These are phyloP conservation scores for Loris lydekkerianus DNA, from an alignment of 2,797 vertebrate genomes.

Conservation along the genomic window DNA sequence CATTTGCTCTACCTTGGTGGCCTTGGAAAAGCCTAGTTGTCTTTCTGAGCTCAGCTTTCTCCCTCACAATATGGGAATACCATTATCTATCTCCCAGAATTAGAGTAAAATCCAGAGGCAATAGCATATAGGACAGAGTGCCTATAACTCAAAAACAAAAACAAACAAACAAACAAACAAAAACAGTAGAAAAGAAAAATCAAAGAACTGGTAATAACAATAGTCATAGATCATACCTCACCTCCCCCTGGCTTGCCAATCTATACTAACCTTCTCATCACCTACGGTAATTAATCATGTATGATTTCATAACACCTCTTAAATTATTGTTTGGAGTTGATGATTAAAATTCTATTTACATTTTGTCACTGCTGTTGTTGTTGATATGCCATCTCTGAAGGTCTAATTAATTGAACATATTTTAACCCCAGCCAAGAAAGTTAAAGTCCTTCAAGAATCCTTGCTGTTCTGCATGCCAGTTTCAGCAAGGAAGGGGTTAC, in stretches of 20 bases:
- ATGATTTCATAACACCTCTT: conserved; percentile 22
- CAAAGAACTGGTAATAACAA: background rate
- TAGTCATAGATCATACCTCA: background rate
- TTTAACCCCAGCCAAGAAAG: background rate
- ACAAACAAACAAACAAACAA: background rate
- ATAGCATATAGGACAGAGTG: background rate
- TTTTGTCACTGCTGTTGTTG: background rate
- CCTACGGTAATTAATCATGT: background rate
- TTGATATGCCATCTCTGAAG: background rate
- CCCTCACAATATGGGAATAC: background rate
- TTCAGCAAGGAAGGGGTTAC: conserved; percentile 56
- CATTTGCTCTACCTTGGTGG: background rate
- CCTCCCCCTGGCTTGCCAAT: background rate
- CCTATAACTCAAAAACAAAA: background rate
- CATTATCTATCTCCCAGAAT: background rate
- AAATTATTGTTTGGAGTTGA: conserved; percentile 29
- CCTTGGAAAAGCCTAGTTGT: background rate
- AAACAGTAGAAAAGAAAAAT: background rate
- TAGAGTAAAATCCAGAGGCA: background rate
- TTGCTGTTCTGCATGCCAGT: background rate
- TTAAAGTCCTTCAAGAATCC: background rate
- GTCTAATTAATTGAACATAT: background rate
- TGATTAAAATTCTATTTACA: conserved; percentile 49
- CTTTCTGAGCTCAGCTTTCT: background rate
- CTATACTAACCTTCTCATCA: background rate